These are phyloP conservation scores for Sarcophaga caerulescens DNA, from an alignment of 2,888 invertebrate genomes.

Conservation along the genomic window DNA sequence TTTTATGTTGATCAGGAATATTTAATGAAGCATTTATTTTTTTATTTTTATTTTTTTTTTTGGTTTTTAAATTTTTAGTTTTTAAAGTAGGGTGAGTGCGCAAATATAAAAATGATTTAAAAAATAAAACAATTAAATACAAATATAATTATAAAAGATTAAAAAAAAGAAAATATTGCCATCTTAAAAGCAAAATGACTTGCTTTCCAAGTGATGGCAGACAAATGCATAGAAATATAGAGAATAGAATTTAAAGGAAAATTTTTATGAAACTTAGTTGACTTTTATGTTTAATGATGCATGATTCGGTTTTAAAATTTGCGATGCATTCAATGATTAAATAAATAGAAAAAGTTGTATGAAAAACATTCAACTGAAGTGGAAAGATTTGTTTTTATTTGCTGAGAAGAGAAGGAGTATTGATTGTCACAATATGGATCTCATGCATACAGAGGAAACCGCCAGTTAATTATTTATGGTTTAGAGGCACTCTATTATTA, in stretches of 20 bases:
- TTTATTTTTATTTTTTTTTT: conserved; percentile 58
- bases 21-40: conserved; percentile 65
- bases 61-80: conserved; percentile 38
- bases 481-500: not conserved
- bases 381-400: conserved; percentile 3
- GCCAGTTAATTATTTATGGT: conserved; percentile 30
- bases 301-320: conserved; percentile 30
- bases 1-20: conserved; percentile 22
- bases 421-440: conserved; percentile 40
- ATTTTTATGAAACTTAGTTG: conserved; percentile 34
- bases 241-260: not conserved
- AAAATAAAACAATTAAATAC: conserved; percentile 62
- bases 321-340: conserved; percentile 7
- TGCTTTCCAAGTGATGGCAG: not conserved
- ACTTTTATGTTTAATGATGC: conserved; percentile 43
- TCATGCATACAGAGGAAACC: conserved; percentile 30
- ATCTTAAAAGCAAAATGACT: not conserved
- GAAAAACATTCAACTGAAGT: conserved; percentile 13
- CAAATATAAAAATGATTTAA: conserved; percentile 69
- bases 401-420: not conserved
- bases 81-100: conserved; percentile 70
- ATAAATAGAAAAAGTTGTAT: not conserved
- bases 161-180: not conserved
- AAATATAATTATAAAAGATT: conserved; percentile 53
- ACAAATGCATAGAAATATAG: conserved; percentile 18